Conservation (phyloP, 2,113 vertebrate species). For the Porphyrio hochstetteri region DNA sequence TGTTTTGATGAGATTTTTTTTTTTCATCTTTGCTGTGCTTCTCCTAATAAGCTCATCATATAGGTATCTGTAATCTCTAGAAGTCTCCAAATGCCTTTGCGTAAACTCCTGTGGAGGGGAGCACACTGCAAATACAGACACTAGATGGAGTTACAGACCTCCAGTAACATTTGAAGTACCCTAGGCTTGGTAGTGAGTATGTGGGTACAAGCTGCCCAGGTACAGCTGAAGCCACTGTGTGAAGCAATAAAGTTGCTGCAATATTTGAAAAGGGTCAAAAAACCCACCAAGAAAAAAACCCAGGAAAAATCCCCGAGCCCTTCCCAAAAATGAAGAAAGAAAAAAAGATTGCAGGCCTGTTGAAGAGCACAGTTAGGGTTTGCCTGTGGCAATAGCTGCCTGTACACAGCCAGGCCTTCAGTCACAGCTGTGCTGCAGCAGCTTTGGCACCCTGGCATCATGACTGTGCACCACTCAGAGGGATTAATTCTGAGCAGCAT, state of each 20-base stretch:
- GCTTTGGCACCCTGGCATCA: neutral
- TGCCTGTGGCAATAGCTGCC: neutral
- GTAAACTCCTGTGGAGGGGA: neutral
- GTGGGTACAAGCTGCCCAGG: neutral
- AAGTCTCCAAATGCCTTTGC: neutral
- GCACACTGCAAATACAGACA: neutral
- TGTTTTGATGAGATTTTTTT: neutral
- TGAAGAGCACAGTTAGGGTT: neutral
- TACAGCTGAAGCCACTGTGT: neutral
- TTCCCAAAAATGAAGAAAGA: neutral
- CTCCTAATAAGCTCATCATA: neutral
- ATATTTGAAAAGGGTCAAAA: neutral
- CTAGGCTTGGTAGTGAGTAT: neutral
- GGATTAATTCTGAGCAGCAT: neutral
- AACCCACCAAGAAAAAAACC: accelerated
- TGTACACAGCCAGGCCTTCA: neutral
- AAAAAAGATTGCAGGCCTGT: neutral
- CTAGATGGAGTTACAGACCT: conserved; percentile 58
- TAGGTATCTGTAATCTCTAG: neutral
- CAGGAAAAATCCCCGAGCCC: neutral
- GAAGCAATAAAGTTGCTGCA: neutral
- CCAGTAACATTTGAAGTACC: neutral
- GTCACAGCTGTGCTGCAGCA: neutral
- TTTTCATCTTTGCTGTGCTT: neutral
- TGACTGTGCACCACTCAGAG: neutral